These are phyloP conservation scores for Esox lucius DNA, from an alignment of 2,797 vertebrate genomes.

Conservation along the genomic window DNA sequence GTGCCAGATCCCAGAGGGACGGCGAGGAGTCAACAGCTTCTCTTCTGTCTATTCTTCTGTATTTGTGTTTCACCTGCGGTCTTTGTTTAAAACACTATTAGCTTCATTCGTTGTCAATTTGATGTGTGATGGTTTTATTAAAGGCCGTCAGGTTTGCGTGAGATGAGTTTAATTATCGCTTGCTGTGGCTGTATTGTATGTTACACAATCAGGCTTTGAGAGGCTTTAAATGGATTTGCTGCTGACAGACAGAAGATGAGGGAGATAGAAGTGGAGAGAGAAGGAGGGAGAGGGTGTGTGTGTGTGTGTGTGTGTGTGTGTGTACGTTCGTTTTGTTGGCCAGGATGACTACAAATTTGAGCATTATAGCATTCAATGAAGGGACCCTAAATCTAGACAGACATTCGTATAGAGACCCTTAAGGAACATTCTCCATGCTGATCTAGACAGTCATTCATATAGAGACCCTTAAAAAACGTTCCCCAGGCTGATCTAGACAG, in stretches of 20 bases:
- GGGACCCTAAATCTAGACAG: neutral
- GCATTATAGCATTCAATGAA: too few relatives aligned
- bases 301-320: conserved; percentile 1
- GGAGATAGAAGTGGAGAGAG: neutral
- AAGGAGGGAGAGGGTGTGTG: neutral
- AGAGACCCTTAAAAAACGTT: neutral
- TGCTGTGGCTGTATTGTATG: neutral
- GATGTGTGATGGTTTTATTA: neutral
- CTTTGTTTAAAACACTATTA: neutral
- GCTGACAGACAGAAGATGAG: neutral
- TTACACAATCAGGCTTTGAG: conserved; percentile 6
- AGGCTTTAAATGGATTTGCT: neutral
- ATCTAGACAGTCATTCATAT: neutral
- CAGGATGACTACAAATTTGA: too few relatives aligned
- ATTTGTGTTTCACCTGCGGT: neutral
- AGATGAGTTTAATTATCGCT: neutral
- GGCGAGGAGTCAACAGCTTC: neutral
- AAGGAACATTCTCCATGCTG: neutral
- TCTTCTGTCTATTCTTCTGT: neutral
- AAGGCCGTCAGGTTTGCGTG: neutral
- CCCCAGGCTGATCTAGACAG: neutral
- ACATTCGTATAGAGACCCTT: neutral
- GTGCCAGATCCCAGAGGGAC: neutral
- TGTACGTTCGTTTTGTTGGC: neutral
- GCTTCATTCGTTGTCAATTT: neutral